Conservation (phyloP, 2,797 vertebrate species). For the Tokudaia tokunoshimensis region DNA sequence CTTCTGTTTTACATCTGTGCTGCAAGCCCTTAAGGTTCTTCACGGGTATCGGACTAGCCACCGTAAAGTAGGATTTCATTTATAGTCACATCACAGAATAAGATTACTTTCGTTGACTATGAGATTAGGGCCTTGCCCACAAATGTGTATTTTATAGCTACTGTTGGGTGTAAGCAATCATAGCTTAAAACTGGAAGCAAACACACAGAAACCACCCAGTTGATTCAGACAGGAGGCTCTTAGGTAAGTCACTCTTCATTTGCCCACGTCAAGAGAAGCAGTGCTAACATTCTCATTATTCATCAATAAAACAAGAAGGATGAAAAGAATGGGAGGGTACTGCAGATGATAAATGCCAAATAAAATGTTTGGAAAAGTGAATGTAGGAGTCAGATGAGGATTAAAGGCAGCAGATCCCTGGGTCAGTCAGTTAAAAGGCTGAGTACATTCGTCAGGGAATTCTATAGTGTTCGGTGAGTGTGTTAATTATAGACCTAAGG, state of each 20-base stretch:
- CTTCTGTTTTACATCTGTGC: neutral
- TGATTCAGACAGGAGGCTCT: conserved; percentile 83
- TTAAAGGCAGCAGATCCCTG: conserved; percentile 72
- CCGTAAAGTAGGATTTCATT: conserved; percentile 91
- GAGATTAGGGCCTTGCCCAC: conserved; percentile 92
- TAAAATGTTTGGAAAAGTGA: conserved; percentile 83
- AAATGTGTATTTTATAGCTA: conserved; percentile 94
- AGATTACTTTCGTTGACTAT: conserved; percentile 92
- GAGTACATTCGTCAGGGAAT: conserved; percentile 77
- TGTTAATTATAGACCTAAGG: conserved; percentile 79
- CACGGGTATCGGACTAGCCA: conserved; percentile 56
- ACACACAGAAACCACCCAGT: conserved; percentile 83
- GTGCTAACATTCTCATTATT: conserved; percentile 83
- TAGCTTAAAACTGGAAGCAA: conserved; percentile 93
- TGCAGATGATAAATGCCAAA: conserved; percentile 82
- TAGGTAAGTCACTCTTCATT: conserved; percentile 86
- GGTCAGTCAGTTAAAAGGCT: conserved; percentile 82
- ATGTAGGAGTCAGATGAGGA: conserved; percentile 70
- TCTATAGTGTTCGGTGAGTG: conserved; percentile 72
- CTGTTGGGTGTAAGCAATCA: conserved; percentile 92
- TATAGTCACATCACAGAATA: conserved; percentile 88
- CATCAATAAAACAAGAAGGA: conserved; percentile 82
- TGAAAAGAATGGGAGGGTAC: conserved; percentile 73
- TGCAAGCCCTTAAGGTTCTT: conserved; percentile 15
- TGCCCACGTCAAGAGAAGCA: conserved; percentile 84